Conservation (phyloP, 2,113 vertebrate species). For the Malurus cyaneus region DNA sequence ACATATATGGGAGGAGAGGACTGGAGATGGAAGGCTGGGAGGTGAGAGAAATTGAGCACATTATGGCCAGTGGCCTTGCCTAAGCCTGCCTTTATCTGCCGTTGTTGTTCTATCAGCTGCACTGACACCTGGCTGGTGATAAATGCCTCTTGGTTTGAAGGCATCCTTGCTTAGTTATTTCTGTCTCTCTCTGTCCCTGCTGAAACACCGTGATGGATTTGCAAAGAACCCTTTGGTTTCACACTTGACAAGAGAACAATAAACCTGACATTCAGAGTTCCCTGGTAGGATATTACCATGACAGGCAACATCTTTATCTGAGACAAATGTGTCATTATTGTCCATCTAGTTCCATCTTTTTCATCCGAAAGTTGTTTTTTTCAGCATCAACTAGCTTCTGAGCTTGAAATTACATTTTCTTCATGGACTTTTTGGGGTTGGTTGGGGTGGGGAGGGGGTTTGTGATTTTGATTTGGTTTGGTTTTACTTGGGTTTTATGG, state of each 20-base stretch:
- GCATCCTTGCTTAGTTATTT: not conserved
- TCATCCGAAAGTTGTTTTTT: not conserved
- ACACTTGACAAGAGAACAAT: conserved; percentile 16
- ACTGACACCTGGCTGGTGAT: not conserved
- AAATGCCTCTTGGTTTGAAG: not conserved
- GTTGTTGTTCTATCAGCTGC: not conserved
- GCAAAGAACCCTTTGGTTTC: not conserved
- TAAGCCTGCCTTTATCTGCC: not conserved
- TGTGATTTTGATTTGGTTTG: not conserved
- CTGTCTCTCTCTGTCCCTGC: not conserved
- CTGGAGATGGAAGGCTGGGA: conserved; percentile 99
- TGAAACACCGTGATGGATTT: not conserved
- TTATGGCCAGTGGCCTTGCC: not conserved
- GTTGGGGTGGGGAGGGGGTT: accelerated
- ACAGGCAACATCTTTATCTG: conserved; percentile 3
- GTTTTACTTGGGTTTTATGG: not conserved
- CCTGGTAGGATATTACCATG: not conserved
- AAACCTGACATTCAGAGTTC: conserved; percentile 10
- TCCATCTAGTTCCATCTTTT: not conserved
- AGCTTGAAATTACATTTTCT: not conserved
- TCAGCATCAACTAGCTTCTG: not conserved
- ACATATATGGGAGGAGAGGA: conserved; percentile 96
- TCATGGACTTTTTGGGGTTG: not conserved
- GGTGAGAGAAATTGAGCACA: conserved; percentile 74
- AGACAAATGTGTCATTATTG: not conserved